Evolutionary conservation across 1,140 invertebrate species (phyloP).

Genomic region (Capitella teleta): DNA sequence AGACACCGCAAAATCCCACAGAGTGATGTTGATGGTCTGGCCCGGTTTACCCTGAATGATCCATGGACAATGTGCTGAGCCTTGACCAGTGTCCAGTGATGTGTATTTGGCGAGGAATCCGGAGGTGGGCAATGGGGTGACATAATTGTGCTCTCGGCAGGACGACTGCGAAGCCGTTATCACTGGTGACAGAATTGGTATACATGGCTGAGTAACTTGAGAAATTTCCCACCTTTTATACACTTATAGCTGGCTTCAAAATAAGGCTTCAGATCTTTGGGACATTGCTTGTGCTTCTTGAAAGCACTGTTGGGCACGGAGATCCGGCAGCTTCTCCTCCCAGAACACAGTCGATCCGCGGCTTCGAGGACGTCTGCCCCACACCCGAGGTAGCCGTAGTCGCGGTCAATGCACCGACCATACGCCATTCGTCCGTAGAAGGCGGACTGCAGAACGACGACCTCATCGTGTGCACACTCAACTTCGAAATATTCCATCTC

Average conservation of each 20-base stretch:
- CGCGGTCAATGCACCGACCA: constrained; percentile 5
- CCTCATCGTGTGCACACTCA: constrained; percentile 1
- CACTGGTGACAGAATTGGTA: too few relatives aligned
- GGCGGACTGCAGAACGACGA: constrained; percentile 5
- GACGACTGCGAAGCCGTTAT: too few relatives aligned
- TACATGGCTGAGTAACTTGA: background rate
- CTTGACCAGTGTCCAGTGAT: constrained; percentile 6
- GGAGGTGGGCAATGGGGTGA: background rate
- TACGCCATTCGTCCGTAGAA: constrained; percentile 12
- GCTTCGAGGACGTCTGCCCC: constrained; percentile 5
- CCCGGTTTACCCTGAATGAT: constrained; percentile 10
- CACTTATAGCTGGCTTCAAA: constrained; percentile 7
- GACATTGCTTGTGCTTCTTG: constrained; percentile 6
- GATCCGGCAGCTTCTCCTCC: constrained; percentile 7
- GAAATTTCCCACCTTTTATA: constrained; percentile 5
- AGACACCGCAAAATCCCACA: constrained; percentile 7
- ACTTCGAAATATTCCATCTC: constrained; percentile 9
- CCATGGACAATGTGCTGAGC: constrained; percentile 12
- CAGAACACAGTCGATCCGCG: constrained; percentile 11
- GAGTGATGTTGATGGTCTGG: constrained; percentile 11
- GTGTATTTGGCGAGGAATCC: constrained; percentile 11
- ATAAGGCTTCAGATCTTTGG: constrained; percentile 12
- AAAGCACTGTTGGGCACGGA: constrained; percentile 11
- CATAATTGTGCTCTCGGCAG: too few relatives aligned
- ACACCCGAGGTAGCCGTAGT: constrained; percentile 12